These are phyloP conservation scores for Apaloderma vittatum DNA, from an alignment of 2,113 vertebrate genomes.

Conservation along the genomic window DNA sequence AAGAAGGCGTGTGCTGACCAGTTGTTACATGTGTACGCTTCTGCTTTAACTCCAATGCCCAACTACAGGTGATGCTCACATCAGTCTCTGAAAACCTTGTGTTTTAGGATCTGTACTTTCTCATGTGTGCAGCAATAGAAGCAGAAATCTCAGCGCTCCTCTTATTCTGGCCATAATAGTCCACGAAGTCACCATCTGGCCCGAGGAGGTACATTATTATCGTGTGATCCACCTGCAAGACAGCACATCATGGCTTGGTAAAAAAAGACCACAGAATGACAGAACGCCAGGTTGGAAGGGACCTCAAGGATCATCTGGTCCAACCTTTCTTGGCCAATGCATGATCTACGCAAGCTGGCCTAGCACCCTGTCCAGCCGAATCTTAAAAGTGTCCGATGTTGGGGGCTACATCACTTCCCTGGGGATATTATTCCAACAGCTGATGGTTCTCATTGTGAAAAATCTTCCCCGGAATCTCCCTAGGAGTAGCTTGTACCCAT, in stretches of 20 bases:
- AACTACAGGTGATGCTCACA: neutral
- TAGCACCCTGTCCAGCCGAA: neutral
- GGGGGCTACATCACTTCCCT: neutral
- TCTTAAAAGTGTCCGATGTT: neutral
- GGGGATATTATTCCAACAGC: neutral
- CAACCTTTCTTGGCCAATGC: neutral
- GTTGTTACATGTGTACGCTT: neutral
- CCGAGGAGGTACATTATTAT: constrained; percentile 98
- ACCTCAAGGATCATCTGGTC: neutral
- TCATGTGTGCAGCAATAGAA: constrained; percentile 90
- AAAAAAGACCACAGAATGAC: neutral
- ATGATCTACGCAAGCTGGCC: neutral
- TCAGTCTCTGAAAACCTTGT: neutral
- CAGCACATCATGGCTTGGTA: neutral
- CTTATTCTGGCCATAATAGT: constrained; percentile 97
- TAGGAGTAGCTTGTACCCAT: neutral
- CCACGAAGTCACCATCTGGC: constrained; percentile 90
- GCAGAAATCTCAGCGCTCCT: constrained; percentile 84
- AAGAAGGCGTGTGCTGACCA: neutral
- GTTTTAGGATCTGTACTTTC: constrained; percentile 75
- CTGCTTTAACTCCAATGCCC: neutral
- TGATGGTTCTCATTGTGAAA: neutral
- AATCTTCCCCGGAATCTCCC: neutral
- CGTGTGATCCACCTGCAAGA: constrained; percentile 93
- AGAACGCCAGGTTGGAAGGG: too few species aligned